Evolutionary conservation across 2,113 vertebrate genomes (phyloP), one percentile per base, ranked within the genome.

Genomic region (Eolophus roseicapilla): DNA sequence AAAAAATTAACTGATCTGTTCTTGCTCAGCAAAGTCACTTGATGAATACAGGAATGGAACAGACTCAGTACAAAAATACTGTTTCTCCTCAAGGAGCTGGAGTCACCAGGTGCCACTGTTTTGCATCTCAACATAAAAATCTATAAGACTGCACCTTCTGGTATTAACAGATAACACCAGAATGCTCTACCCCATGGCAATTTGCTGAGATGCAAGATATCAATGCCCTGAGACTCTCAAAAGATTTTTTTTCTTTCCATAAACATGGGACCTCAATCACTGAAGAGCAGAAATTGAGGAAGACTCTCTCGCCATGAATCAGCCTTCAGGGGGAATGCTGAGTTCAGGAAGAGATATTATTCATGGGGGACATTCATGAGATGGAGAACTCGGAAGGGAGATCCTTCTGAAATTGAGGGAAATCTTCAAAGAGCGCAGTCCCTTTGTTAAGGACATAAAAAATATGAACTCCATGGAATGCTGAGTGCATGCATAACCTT

Each of bases 81-180:
- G 33, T 68, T 96, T 96, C 92, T 94, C 69, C 93, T 95, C 86
- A 95, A 95, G 97, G 84, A 96, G 77, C 88, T 88, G 77, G 95
- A 95, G 92, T 96, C 96, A 89, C 92, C 12, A 44, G 92, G 84
- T 96, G 95, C 96, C 95, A 95, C 90, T 96, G 63, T 91, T 98
- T 98, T 97, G 97, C 97, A 97, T 98, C 97, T 97, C 97, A 96
- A 97, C 95, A 95, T 96, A 95, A 98, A 97, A 97, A 97, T 98
- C 96, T 97, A 89, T 97, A 96, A 96, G 88, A 63, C 84, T 96
- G 90, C 95, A 91, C 94, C 96, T 97, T 98, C 97, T 98, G 98
- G 95, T 97, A 67, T 86, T 95, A 95, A 96, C 94, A 98, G 97
- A 98, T 97, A 98, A 97, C 93, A 41, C 90, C 85, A 86, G 92